These are phyloP conservation scores for Galbula dea DNA, from an alignment of 2,113 vertebrate genomes.

Conservation along the genomic window DNA sequence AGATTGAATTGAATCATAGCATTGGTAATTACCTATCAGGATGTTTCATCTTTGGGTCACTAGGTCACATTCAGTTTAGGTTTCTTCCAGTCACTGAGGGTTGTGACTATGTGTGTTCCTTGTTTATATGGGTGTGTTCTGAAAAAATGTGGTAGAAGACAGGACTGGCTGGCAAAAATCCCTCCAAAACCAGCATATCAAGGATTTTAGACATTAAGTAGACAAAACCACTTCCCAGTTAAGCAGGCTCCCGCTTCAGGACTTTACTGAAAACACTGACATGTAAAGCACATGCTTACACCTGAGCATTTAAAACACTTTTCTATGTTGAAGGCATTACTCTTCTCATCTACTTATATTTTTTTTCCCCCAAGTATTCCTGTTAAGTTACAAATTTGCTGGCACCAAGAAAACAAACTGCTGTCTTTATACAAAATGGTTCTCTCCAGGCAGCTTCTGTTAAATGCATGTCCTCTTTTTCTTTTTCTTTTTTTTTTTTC, in stretches of 20 bases:
- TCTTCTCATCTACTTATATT: neutral
- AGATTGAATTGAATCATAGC: neutral
- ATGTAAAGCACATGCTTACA: neutral
- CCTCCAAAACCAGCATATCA: neutral
- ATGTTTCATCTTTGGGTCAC: neutral
- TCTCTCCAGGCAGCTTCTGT: neutral
- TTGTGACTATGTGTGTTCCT: neutral
- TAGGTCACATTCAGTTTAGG: neutral
- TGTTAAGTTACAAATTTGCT: neutral
- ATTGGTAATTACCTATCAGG: neutral
- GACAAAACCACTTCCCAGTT: neutral
- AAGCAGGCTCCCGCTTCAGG: neutral
- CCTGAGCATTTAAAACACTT: neutral
- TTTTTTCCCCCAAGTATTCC: neutral
- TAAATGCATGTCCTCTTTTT: neutral
- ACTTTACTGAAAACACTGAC: neutral
- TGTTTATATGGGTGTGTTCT: neutral
- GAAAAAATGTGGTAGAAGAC: neutral
- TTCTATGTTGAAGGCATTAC: neutral
- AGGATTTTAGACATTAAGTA: neutral
- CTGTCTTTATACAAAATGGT: neutral
- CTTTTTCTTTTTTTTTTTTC: neutral
- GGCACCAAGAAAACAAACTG: neutral
- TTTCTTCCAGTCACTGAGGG: neutral
- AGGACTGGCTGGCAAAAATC: neutral